Evolutionary conservation across 2,113 vertebrate species (phyloP).

Genomic region (Hypanus sabinus): DNA sequence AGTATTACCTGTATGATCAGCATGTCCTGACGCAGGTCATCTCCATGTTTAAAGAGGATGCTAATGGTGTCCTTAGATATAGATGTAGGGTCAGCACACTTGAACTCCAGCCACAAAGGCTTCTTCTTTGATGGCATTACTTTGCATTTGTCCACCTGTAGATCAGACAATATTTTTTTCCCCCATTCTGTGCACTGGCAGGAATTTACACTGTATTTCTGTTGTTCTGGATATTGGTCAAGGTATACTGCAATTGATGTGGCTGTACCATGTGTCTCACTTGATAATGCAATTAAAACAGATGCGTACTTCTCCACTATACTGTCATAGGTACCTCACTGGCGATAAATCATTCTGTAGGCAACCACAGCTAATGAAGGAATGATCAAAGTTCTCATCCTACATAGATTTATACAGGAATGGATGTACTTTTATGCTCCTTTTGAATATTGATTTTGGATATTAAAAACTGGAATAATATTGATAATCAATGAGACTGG

Average conservation of each 20-base stretch:
- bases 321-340: background rate
- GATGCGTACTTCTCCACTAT: background rate
- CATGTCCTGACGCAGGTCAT: constrained; percentile 96
- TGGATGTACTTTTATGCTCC: too few relatives aligned
- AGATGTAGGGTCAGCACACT: constrained; percentile 80
- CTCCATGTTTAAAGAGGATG: constrained; percentile 95
- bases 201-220: background rate
- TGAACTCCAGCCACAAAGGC: constrained; percentile 94
- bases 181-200: background rate
- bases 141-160: constrained; percentile 93
- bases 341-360: background rate
- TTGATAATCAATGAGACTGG: background rate
- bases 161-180: constrained; percentile 27
- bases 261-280: background rate
- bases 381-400: background rate
- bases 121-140: constrained; percentile 99
- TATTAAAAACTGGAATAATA: background rate
- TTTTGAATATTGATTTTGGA: background rate
- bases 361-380: background rate
- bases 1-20: constrained; percentile 85
- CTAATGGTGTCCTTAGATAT: constrained; percentile 89
- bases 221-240: background rate
- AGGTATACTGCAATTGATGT: background rate
- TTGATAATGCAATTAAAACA: background rate
- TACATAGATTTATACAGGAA: background rate